Evolutionary conservation across 2,797 vertebrate species (phyloP).

Genomic region (Ficedula albicollis): DNA sequence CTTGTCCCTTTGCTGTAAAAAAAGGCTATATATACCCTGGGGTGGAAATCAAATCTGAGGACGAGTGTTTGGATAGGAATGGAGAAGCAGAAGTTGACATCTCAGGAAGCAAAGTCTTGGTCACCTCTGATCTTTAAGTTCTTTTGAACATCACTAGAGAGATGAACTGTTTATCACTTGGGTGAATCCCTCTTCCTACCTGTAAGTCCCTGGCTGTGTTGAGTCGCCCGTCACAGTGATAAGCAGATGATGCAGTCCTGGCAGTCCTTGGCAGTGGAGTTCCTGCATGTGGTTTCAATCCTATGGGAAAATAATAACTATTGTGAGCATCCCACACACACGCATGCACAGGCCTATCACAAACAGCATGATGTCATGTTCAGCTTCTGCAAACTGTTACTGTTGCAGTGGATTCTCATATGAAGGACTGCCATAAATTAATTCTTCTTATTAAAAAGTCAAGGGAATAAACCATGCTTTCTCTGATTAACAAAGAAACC

Average conservation of each 20-base stretch:
- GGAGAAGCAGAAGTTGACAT: neutral
- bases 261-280: too few species aligned
- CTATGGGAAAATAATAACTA: neutral
- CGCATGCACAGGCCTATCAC: accelerated
- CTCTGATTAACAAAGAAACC: slow-evolving; percentile 17
- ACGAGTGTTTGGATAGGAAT: neutral
- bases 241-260: neutral
- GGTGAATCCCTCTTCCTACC: neutral
- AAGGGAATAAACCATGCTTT: neutral
- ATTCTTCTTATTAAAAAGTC: slow-evolving; percentile 4
- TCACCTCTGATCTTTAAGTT: neutral
- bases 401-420: neutral
- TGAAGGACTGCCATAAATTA: neutral
- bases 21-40: neutral
- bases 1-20: neutral
- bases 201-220: neutral
- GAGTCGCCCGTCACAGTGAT: accelerated
- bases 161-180: neutral
- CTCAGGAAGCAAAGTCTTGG: neutral
- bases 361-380: neutral
- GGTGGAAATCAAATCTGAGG: neutral
- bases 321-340: neutral
- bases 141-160: neutral
- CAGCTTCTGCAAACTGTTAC: neutral
- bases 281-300: neutral